Percentiles rank a stretch among this genome's conserved stretches.
Evolutionary conservation across 2,113 vertebrate genomes (phyloP).

Genomic region (Stomatorhinus ivindoensis): DNA sequence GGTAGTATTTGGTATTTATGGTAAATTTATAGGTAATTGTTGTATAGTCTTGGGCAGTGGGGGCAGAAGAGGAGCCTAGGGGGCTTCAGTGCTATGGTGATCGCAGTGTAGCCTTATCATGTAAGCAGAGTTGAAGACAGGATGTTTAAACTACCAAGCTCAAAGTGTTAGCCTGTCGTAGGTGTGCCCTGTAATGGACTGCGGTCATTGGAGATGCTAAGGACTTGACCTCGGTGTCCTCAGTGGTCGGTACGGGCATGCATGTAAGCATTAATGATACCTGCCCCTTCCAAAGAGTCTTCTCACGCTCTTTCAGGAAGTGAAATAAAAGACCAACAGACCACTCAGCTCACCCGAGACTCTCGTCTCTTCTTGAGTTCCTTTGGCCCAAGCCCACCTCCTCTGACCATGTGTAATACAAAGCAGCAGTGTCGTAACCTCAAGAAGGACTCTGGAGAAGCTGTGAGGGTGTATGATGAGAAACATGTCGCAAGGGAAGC

Average conservation of each 20-base stretch:
- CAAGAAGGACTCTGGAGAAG: background rate
- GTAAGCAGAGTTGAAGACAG: background rate
- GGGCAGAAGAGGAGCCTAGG: background rate
- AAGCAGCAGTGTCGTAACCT: background rate
- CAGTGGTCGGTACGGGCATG: too few relatives aligned
- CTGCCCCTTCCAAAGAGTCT: background rate
- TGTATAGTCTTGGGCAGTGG: background rate
- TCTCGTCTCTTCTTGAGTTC: background rate
- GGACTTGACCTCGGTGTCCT: too few relatives aligned
- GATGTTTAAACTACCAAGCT: too few relatives aligned
- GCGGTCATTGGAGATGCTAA: too few relatives aligned
- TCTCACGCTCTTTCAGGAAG: background rate
- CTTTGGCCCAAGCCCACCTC: background rate
- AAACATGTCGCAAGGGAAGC: background rate
- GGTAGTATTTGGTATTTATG: background rate
- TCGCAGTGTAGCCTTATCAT: background rate
- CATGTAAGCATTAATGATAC: background rate
- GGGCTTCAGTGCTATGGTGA: background rate
- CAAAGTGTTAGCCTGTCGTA: too few relatives aligned
- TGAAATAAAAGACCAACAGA: background rate
- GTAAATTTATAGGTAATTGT: background rate
- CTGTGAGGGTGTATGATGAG: background rate
- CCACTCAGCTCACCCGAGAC: background rate
- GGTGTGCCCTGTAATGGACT: too few relatives aligned
- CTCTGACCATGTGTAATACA: background rate